Evolutionary conservation across 2,888 invertebrate species (phyloP), one percentile per base, ranked within the genome.

Genomic region (Apocheima hispidaria): DNA sequence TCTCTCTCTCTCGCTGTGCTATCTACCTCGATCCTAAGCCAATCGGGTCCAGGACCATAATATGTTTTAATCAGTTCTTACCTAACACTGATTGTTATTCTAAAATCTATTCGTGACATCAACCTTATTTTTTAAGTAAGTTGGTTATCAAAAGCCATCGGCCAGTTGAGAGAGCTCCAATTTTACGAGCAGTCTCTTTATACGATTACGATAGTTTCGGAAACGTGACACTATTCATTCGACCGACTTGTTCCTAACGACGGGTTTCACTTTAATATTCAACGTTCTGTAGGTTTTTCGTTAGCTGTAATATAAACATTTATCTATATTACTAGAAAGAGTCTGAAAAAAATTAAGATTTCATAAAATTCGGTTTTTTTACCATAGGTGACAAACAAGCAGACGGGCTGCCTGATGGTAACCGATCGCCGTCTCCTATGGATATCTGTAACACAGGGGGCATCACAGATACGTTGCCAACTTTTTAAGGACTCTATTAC

Each of bases 251-350:
- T 16, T 53, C 60, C 30, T 57, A 44, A 59, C 40, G 51, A 55
- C 59, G 60, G 43, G 54, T 62, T 55, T 63, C 61, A 59, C 64
- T 61, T 59, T 38, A 56, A 56, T 63, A 38, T 46, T 59, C 44
- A 59, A 40, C 38, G 33, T 18, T 14, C 16, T 38, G 44, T 38
- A n/a, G 48, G 46, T 20, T 10, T 38, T 40, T 46, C 12, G 40
- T 5, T 52, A 21, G 48, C 5, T 46, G 36, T 44, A 44, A 62
- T 48, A 46, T 50, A 43, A 61, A 49, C 21, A 16, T 49, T 41
- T 30, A 20, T 36, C 20, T 7, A 7, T 50, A 18, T 41, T 57
- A 35, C 23, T 49, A 49, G 23, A 7, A 33, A 16, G 6, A 1
- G 2, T 35, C 35, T 35, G n/a, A 4, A n/a, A n/a, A n/a, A 12